phyloP scores from a whole-genome alignment of 2,797 vertebrate species.

The Characodon lateralis region DNA sequence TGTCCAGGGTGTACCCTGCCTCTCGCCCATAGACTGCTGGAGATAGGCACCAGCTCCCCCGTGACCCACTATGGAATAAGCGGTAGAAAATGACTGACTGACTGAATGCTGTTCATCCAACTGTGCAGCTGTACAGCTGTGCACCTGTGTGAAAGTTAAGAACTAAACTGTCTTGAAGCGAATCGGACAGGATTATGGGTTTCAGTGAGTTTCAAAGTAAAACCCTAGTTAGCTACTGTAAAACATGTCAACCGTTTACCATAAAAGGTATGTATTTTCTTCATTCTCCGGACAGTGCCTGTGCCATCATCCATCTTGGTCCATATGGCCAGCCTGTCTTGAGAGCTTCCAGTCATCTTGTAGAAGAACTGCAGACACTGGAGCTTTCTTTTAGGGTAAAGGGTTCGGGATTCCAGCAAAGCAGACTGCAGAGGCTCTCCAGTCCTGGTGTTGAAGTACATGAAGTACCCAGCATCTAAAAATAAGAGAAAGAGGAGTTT shows the following conservation, averaged over 20 bases:
- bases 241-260: constrained; percentile 71
- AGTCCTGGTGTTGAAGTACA: constrained; percentile 81
- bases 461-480: constrained; percentile 87
- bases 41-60: too few species aligned
- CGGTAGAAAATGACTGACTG: too few species aligned
- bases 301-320: constrained; percentile 85
- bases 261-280: constrained; percentile 84
- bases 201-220: neutral
- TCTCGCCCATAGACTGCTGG: too few species aligned
- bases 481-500: neutral
- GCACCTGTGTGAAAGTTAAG: constrained; percentile 8
- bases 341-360: constrained; percentile 84
- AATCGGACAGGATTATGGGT: neutral
- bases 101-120: constrained; percentile 21
- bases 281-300: constrained; percentile 82
- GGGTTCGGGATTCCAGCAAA: constrained; percentile 87
- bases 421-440: constrained; percentile 78
- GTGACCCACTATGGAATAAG: too few species aligned
- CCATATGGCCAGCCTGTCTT: constrained; percentile 88
- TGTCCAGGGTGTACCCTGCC: too few species aligned
- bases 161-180: constrained; percentile 9
- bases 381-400: constrained; percentile 87
- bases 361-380: constrained; percentile 96
- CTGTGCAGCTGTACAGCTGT: neutral
- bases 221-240: neutral